Conservation (phyloP, 2,888 invertebrate species). For the Linhomoeus sp. region DNA sequence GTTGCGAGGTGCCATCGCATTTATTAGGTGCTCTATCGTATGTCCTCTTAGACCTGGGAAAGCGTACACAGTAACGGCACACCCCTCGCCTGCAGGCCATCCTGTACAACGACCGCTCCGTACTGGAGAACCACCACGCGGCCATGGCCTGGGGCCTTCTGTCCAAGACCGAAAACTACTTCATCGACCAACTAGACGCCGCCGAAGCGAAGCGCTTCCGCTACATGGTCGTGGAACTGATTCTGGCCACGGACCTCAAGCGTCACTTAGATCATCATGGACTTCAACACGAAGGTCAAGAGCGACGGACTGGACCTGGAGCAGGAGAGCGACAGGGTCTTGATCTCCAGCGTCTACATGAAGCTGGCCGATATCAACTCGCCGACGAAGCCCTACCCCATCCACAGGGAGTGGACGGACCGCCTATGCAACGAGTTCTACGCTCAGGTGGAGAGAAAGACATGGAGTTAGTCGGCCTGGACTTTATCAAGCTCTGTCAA, state of each 20-base stretch:
- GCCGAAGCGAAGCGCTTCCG: conserved; percentile 41
- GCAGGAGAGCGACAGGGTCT: conserved; percentile 37
- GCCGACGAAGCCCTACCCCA: conserved; percentile 37
- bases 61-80: too few species aligned
- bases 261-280: conserved; percentile 41
- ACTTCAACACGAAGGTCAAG: conserved; percentile 40
- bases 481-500: too few species aligned
- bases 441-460: conserved; percentile 37
- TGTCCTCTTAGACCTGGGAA: too few species aligned
- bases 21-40: too few species aligned
- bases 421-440: conserved; percentile 42
- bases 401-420: conserved; percentile 40
- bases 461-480: too few species aligned
- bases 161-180: conserved; percentile 34
- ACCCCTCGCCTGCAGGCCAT: conserved; percentile 33
- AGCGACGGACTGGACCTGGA: conserved; percentile 38
- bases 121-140: conserved; percentile 42
- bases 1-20: too few species aligned
- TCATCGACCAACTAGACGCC: conserved; percentile 36
- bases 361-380: conserved; percentile 41
- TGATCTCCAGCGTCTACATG: conserved; percentile 39
- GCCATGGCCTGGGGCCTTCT: conserved; percentile 40
- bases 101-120: conserved; percentile 41
- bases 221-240: conserved; percentile 13
- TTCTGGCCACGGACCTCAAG: conserved; percentile 39